phyloP scores from a whole-genome alignment of 2,888 invertebrate species.

The Thalpophila matura region DNA sequence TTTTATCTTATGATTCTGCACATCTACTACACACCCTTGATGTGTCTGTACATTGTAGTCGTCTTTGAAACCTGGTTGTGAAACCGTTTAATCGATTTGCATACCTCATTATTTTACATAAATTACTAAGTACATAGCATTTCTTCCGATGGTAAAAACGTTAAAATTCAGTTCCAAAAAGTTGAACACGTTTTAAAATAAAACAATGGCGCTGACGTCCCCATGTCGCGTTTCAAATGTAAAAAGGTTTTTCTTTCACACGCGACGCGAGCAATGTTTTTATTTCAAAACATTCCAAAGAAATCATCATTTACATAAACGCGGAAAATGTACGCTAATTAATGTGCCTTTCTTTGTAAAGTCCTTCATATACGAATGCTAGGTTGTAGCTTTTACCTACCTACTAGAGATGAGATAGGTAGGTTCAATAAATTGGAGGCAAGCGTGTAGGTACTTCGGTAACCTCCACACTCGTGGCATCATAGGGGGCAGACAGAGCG shows the following conservation, averaged over 20 bases:
- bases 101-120: constrained; percentile 6
- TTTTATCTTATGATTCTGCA: constrained; percentile 16
- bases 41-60: neutral
- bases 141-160: constrained; percentile 14
- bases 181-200: constrained; percentile 34
- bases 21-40: no score
- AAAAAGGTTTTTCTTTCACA: constrained; percentile 63
- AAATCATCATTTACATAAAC: constrained; percentile 64
- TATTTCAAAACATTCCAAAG: constrained; percentile 64
- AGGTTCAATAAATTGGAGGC: constrained; percentile 25
- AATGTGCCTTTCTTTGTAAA: neutral
- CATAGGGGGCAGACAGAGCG: constrained; percentile 15
- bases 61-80: constrained; percentile 8
- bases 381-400: neutral
- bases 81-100: neutral
- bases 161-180: constrained; percentile 30
- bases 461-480: constrained; percentile 10
- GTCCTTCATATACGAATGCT: neutral
- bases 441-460: neutral
- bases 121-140: constrained; percentile 1
- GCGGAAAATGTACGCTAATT: constrained; percentile 35
- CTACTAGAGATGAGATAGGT: constrained; percentile 4
- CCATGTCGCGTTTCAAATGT: constrained; percentile 63
- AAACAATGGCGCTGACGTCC: constrained; percentile 47
- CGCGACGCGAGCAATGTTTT: constrained; percentile 57